Percentiles rank a stretch among this genome's conserved stretches.
phyloP scores from a whole-genome alignment of 2,797 vertebrate genomes.

The Falco peregrinus region DNA sequence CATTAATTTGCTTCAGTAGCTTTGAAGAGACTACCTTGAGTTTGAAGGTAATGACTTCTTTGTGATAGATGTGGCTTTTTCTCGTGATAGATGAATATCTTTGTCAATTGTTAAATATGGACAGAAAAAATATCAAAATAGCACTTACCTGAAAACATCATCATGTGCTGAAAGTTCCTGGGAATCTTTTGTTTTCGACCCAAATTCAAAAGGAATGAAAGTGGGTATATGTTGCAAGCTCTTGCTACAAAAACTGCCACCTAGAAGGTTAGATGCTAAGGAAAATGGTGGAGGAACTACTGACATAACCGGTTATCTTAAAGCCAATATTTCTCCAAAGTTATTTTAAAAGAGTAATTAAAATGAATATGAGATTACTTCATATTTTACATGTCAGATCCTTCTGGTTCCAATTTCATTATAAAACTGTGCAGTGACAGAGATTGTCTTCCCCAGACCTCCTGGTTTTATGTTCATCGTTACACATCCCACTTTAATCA shows the following conservation, averaged over 20 bases:
- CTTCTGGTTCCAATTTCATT: background rate
- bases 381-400: background rate
- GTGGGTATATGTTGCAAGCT: constrained; percentile 86
- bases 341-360: background rate
- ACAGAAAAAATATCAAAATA: background rate
- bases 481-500: constrained; percentile 8
- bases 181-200: constrained; percentile 82
- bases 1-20: background rate
- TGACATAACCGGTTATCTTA: background rate
- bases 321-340: background rate
- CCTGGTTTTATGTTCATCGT: constrained; percentile 13
- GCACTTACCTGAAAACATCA: constrained; percentile 86
- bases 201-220: constrained; percentile 86
- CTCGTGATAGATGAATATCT: background rate
- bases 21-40: background rate
- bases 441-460: background rate
- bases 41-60: background rate
- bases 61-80: background rate
- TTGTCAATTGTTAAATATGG: background rate
- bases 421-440: background rate
- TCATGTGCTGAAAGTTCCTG: constrained; percentile 84
- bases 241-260: constrained; percentile 83
- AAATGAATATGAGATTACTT: background rate
- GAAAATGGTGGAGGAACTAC: constrained; percentile 54
- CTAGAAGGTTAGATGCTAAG: constrained; percentile 75